phyloP scores from a whole-genome alignment of 2,888 invertebrate species.

The Laothoe populi region DNA sequence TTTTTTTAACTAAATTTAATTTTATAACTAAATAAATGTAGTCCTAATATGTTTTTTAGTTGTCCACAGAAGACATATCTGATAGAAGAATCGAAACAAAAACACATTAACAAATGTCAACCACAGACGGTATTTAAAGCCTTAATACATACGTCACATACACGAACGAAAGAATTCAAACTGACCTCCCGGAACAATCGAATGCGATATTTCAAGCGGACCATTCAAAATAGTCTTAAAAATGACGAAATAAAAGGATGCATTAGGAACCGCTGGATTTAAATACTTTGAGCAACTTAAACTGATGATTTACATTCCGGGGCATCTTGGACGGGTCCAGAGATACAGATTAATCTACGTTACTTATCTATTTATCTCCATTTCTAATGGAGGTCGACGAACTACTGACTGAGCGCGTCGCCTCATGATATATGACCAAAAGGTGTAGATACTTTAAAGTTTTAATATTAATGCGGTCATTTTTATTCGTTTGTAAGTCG shows the following conservation, averaged over 20 bases:
- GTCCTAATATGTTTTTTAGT: not conserved
- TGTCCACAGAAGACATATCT: not conserved
- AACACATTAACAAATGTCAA: not conserved
- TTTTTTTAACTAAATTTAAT: too few relatives aligned
- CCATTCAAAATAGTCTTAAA: constrained; percentile 21
- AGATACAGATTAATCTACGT: constrained; percentile 24
- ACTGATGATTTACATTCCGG: constrained; percentile 25
- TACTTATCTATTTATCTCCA: constrained; percentile 26
- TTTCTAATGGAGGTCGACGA: constrained; percentile 24
- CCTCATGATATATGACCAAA: constrained; percentile 17
- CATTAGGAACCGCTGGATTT: constrained; percentile 21
- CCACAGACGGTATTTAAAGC: constrained; percentile 5
- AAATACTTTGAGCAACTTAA: constrained; percentile 26
- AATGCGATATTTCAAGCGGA: not conserved
- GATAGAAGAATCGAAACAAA: not conserved
- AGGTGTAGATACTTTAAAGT: constrained; percentile 14
- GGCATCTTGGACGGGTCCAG: constrained; percentile 15
- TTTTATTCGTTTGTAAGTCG: constrained; percentile 20
- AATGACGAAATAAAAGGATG: constrained; percentile 25
- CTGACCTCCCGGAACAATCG: not conserved
- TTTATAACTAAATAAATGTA: too few relatives aligned
- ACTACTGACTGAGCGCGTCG: constrained; percentile 2
- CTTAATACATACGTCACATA: not conserved
- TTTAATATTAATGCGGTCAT: constrained; percentile 19
- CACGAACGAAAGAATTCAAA: constrained; percentile 2